phyloP scores from a whole-genome alignment of 2,113 vertebrate genomes.

The Columbina picui region DNA sequence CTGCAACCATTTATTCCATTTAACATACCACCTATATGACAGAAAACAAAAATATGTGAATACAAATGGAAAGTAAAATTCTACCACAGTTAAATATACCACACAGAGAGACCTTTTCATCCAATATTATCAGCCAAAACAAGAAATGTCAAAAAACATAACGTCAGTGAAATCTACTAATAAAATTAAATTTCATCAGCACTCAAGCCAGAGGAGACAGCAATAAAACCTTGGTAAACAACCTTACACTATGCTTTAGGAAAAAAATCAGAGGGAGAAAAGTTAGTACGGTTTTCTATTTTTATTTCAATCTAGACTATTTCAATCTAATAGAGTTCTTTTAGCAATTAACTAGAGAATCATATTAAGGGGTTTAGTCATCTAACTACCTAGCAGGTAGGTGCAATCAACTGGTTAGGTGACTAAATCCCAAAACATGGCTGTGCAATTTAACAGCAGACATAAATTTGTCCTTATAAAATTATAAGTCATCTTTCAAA shows the following conservation, averaged over 20 bases:
- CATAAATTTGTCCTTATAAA: background rate
- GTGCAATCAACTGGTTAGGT: background rate
- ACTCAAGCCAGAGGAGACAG: slow-evolving; percentile 1
- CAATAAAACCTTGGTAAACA: slow-evolving; percentile 44
- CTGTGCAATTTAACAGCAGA: background rate
- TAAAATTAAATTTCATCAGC: slow-evolving; percentile 15
- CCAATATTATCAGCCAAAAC: slow-evolving; percentile 10
- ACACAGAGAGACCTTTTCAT: slow-evolving; percentile 42
- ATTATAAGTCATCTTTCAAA: slow-evolving; percentile 8
- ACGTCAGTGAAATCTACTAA: slow-evolving; percentile 25
- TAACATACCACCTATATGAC: slow-evolving; percentile 14
- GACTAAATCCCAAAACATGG: background rate
- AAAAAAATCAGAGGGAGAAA: background rate
- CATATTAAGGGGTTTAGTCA: background rate
- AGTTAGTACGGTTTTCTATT: background rate
- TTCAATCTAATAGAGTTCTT: background rate
- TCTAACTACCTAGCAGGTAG: background rate
- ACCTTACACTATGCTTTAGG: background rate
- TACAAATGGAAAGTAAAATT: slow-evolving; percentile 40
- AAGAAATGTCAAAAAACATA: slow-evolving; percentile 52
- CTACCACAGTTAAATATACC: slow-evolving; percentile 3
- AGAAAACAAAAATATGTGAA: slow-evolving; percentile 27
- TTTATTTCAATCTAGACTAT: background rate
- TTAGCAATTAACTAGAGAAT: background rate
- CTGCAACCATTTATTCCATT: slow-evolving; percentile 16